A percentile compares a stretch with the other conserved stretches of the same genome.
These are phyloP conservation scores for Hipparchia semele DNA, from an alignment of 2,888 invertebrate genomes.

Conservation along the genomic window DNA sequence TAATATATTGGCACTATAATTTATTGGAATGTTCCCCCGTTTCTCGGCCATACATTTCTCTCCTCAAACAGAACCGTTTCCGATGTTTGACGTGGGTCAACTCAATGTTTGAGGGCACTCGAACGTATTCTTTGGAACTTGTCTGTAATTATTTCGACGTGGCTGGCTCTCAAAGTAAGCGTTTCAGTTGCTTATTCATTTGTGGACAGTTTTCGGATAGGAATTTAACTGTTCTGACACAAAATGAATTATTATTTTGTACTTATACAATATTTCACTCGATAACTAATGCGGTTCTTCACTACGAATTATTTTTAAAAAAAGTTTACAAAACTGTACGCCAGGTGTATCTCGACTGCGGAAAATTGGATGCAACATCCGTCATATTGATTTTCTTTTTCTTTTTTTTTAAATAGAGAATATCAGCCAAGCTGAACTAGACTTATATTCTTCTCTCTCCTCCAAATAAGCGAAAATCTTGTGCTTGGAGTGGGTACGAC, in stretches of 20 bases:
- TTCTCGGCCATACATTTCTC: constrained; percentile 1
- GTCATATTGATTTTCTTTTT: too few species aligned
- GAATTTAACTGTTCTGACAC: background rate
- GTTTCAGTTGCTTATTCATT: background rate
- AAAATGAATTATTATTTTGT: background rate
- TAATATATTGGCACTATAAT: constrained; percentile 5
- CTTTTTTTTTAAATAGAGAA: too few species aligned
- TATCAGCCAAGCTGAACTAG: too few species aligned
- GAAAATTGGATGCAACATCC: too few species aligned
- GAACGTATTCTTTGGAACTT: constrained; percentile 13
- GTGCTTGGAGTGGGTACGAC: too few species aligned
- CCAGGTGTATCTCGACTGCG: too few species aligned
- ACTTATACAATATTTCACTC: too few species aligned
- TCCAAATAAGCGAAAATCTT: too few species aligned
- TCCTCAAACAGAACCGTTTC: background rate
- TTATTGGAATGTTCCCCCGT: constrained; percentile 2
- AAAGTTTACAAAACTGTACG: too few species aligned
- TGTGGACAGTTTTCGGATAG: background rate
- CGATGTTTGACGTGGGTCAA: constrained; percentile 18
- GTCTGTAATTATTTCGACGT: background rate
- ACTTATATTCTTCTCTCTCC: too few species aligned
- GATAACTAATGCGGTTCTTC: too few species aligned
- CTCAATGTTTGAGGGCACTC: constrained; percentile 7
- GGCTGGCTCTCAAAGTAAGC: background rate
- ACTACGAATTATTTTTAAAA: too few species aligned